Conservation (phyloP, 1,140 invertebrate species). For the Anadara kagoshimensis region DNA sequence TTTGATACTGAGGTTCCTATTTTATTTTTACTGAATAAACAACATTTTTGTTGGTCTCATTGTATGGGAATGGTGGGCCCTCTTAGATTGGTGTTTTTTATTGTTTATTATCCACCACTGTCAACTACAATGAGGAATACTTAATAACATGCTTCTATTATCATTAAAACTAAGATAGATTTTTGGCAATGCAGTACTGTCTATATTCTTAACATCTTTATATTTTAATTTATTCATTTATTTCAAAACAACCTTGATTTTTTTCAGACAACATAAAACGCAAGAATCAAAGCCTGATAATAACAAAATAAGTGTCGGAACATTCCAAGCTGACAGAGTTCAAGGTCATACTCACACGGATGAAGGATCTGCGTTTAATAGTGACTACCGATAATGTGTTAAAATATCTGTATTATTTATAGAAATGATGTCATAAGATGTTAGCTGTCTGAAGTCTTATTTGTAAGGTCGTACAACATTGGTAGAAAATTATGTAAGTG, state of each 20-base stretch:
- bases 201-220: neutral
- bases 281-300: slow-evolving; percentile 5
- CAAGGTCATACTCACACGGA: slow-evolving; percentile 27
- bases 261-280: slow-evolving; percentile 8
- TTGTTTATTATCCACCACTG: too few species aligned
- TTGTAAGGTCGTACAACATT: too few species aligned
- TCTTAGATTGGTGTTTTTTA: too few species aligned
- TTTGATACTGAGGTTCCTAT: too few species aligned
- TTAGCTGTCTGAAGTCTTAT: too few species aligned
- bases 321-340: slow-evolving; percentile 44
- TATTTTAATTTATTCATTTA: neutral
- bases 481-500: too few species aligned
- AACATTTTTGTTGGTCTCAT: too few species aligned
- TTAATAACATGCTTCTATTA: neutral
- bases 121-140: neutral
- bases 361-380: slow-evolving; percentile 39
- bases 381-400: slow-evolving; percentile 32
- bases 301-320: slow-evolving; percentile 38
- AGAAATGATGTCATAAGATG: too few species aligned
- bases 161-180: neutral
- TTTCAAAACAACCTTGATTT: neutral
- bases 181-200: neutral
- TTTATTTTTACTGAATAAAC: too few species aligned
- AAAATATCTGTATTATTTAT: neutral
- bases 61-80: too few species aligned